Evolutionary conservation across 2,113 vertebrate genomes (phyloP), one percentile per base, ranked within the genome.

Genomic region (Odocoileus hemionus): DNA sequence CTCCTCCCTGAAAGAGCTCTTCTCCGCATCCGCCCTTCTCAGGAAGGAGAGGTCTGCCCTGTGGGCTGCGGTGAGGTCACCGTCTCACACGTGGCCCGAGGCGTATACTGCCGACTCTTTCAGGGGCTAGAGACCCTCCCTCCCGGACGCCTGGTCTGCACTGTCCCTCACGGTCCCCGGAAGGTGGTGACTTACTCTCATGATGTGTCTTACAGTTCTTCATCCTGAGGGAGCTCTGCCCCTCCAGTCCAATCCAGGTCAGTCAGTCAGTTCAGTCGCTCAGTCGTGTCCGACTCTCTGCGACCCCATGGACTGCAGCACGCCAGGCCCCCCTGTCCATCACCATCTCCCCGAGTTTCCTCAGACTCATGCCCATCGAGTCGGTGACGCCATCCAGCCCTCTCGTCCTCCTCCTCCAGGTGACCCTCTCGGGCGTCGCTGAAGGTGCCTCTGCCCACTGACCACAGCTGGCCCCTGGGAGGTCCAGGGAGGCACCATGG

Each of bases 401-500:
- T 3, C 67, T 23, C 19, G 36, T 39, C 19, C 64, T 70, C 11
- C 47, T 50, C 47, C 12, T 70, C 67, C n/a, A 70, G 67, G 67
- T 25, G 60, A n/a, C 7, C 64, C 80, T 28, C 78, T 15, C 23
- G 26, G 36, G 14, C 39, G 47, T 36, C 60, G 8, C 12, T 6
- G 67, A 14, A 33, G 25, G 14, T 14, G 64, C 82, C 39, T n/a
- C 39, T 89, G 76, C 52, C 25, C 33, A 3, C 0, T 21, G 36
- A 9, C 23, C 21, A 36, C 16, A 11, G 16, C 50, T 47, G 45
- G 28, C 16, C 47, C 21, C 0, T 10, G 30, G 36, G 76, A 67
- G 79, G 36, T 5, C 8, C 6, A 19, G 50, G 19, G 4, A 26
- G 16, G 21, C 5, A 0, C 58, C 14, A 1, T 1, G 39, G 26